phyloP scores from a whole-genome alignment of 2,888 invertebrate genomes.

The Oscheius onirici region DNA sequence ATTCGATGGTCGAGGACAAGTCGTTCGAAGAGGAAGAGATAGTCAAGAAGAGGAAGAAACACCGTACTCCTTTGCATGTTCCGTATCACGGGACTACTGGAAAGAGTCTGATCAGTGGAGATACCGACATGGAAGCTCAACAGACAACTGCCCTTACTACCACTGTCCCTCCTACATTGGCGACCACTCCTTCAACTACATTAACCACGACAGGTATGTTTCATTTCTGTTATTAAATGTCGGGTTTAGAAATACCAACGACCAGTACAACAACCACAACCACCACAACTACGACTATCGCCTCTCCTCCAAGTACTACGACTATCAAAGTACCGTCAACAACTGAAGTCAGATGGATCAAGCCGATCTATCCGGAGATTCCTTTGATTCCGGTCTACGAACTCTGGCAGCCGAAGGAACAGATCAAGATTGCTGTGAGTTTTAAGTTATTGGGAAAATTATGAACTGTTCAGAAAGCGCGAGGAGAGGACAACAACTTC shows the following conservation, averaged over 20 bases:
- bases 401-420: constrained; percentile 34
- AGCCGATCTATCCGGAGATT: constrained; percentile 44
- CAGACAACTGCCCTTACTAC: constrained; percentile 19
- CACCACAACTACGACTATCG: constrained; percentile 1
- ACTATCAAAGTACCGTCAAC: neutral
- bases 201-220: constrained; percentile 21
- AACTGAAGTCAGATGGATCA: constrained; percentile 15
- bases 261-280: constrained; percentile 16
- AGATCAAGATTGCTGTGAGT: constrained; percentile 2
- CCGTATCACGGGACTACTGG: constrained; percentile 16
- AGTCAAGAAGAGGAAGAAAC: constrained; percentile 4
- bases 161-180: neutral
- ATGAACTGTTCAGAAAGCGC: neutral
- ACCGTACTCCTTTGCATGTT: constrained; percentile 12
- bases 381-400: constrained; percentile 47
- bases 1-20: constrained; percentile 22
- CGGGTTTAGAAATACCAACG: neutral
- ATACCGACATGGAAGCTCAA: neutral
- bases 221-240: too few species aligned
- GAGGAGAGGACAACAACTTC: constrained; percentile 33
- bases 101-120: constrained; percentile 13
- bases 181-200: constrained; percentile 19
- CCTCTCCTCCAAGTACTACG: constrained; percentile 11
- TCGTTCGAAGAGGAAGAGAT: constrained; percentile 11
- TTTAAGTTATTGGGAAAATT: neutral